These are phyloP conservation scores for Lordiphosa stackelbergi DNA, from an alignment of 1,140 invertebrate species.

Conservation along the genomic window DNA sequence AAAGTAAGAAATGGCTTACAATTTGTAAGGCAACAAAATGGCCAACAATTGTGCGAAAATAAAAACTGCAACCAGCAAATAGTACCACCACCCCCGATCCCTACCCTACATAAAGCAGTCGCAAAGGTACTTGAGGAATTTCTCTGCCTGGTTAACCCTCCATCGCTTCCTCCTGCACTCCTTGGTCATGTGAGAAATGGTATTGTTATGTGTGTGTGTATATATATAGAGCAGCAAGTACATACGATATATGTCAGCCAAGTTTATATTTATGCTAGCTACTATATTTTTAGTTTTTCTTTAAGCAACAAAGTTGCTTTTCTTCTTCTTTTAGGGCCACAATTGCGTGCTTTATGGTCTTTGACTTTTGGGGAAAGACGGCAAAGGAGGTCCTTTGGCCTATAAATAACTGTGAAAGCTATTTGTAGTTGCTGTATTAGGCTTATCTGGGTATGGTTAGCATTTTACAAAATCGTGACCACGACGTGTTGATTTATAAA, in stretches of 20 bases:
- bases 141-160: constrained; percentile 54
- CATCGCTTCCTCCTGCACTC: neutral
- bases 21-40: constrained; percentile 54
- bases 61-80: constrained; percentile 42
- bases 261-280: constrained; percentile 27
- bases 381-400: constrained; percentile 6
- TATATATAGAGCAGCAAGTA: constrained; percentile 2
- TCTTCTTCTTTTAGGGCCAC: constrained; percentile 1
- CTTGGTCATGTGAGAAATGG: constrained; percentile 40
- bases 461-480: constrained; percentile 1
- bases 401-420: constrained; percentile 24
- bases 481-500: too few relatives aligned
- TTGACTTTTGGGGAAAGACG: constrained; percentile 23
- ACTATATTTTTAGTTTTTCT: constrained; percentile 23
- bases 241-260: constrained; percentile 14
- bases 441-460: constrained; percentile 10
- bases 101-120: constrained; percentile 36
- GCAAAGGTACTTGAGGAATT: constrained; percentile 55
- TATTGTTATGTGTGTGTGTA: constrained; percentile 30
- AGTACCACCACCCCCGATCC: neutral
- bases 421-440: constrained; percentile 12
- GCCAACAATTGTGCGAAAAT: constrained; percentile 51
- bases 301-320: constrained; percentile 6
- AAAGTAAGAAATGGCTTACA: constrained; percentile 42
- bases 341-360: constrained; percentile 41